Evolutionary conservation across 2,888 invertebrate species (phyloP).

Genomic region (Phyllotreta cruciferae): DNA sequence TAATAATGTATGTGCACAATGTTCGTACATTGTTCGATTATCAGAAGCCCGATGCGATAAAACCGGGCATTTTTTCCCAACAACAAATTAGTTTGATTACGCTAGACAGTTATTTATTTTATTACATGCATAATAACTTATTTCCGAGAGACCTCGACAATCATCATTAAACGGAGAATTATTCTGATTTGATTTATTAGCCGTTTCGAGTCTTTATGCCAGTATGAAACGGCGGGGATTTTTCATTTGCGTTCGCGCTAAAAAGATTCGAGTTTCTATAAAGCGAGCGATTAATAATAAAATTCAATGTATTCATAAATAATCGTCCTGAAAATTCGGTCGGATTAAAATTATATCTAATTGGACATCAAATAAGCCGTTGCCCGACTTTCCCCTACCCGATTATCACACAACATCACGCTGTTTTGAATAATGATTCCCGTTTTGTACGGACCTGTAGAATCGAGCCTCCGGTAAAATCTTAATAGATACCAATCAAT

Average conservation of each 20-base stretch:
- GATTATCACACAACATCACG: slow-evolving; percentile 1
- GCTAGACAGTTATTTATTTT: neutral
- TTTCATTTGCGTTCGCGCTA: too few species aligned
- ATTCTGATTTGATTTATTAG: slow-evolving; percentile 25
- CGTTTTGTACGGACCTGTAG: slow-evolving; percentile 19
- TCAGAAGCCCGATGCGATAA: too few species aligned
- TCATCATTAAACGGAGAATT: slow-evolving; percentile 17
- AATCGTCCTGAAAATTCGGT: too few species aligned
- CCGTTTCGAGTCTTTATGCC: too few species aligned
- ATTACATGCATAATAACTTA: slow-evolving; percentile 15
- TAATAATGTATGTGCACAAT: too few species aligned
- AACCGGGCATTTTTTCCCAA: too few species aligned
- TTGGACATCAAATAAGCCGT: neutral
- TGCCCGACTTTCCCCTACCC: slow-evolving; percentile 2
- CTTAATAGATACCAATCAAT: slow-evolving; percentile 32
- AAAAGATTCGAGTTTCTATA: too few species aligned
- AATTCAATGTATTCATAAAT: too few species aligned
- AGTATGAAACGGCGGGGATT: too few species aligned
- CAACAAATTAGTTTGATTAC: too few species aligned
- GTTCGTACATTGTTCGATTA: too few species aligned
- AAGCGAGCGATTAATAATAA: too few species aligned
- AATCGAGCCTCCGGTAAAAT: slow-evolving; percentile 22
- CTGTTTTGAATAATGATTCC: slow-evolving; percentile 27
- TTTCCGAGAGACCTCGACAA: slow-evolving; percentile 18
- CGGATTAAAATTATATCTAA: neutral